phyloP scores from a whole-genome alignment of 1,140 invertebrate genomes.

The Oncopodura yosiiana region DNA sequence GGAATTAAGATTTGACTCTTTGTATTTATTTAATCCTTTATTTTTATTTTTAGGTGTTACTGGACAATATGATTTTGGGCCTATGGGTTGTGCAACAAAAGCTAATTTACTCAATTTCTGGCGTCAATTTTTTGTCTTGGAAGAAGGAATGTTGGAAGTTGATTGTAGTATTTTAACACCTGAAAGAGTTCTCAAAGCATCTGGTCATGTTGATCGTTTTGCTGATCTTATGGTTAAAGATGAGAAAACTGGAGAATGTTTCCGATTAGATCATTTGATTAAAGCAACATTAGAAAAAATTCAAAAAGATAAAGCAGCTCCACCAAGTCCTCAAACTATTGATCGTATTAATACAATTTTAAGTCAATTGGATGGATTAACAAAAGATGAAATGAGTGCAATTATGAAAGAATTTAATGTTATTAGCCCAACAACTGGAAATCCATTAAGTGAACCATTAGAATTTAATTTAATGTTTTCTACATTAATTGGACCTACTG shows the following conservation, averaged over 20 bases:
- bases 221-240: conserved; percentile 99
- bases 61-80: conserved; percentile 94
- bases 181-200: conserved; percentile 91
- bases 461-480: conserved; percentile 99
- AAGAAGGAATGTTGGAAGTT: conserved; percentile 98
- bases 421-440: conserved; percentile 87
- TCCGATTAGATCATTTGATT: conserved; percentile 95
- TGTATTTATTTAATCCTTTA: too few relatives aligned
- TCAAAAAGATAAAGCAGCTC: conserved; percentile 69
- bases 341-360: conserved; percentile 24
- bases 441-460: conserved; percentile 86
- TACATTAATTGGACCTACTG: conserved; percentile 93
- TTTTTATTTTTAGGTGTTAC: conserved; percentile 45
- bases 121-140: conserved; percentile 92
- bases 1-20: too few relatives aligned
- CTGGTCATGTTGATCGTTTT: conserved; percentile 97
- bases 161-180: conserved; percentile 96
- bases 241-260: conserved; percentile 88
- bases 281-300: conserved; percentile 91
- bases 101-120: conserved; percentile 86
- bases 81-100: conserved; percentile 98
- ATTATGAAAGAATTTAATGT: conserved; percentile 80
- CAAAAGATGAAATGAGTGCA: conserved; percentile 74
- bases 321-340: conserved; percentile 37
- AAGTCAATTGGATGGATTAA: conserved; percentile 59